Percentiles rank a stretch among this genome's conserved stretches.
phyloP scores from a whole-genome alignment of 2,113 vertebrate genomes.

The Podarcis muralis region DNA sequence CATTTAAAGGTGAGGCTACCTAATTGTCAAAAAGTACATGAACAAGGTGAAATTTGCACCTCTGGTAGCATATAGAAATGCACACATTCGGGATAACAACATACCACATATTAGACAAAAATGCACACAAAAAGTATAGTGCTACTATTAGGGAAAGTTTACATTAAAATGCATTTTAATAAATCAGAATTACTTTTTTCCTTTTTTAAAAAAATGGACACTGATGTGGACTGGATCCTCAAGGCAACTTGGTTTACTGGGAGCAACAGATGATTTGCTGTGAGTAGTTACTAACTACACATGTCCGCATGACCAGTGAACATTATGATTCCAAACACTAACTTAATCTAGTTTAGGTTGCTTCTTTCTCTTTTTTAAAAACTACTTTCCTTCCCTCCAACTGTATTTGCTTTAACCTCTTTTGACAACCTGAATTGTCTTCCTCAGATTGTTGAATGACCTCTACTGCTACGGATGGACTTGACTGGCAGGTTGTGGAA shows the following conservation, averaged over 20 bases:
- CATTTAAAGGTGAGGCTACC: too few species aligned
- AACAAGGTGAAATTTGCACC: too few species aligned
- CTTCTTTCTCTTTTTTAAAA: slow-evolving; percentile 25
- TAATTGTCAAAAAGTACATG: too few species aligned
- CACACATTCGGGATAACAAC: too few species aligned
- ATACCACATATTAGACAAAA: too few species aligned
- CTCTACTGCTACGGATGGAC: slow-evolving; percentile 14
- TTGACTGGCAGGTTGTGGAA: slow-evolving; percentile 28
- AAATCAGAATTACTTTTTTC: neutral
- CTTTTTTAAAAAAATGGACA: neutral
- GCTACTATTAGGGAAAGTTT: too few species aligned
- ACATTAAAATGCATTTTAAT: too few species aligned
- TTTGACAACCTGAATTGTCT: slow-evolving; percentile 25
- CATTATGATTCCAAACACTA: slow-evolving; percentile 42
- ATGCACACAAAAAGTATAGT: too few species aligned
- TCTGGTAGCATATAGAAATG: too few species aligned
- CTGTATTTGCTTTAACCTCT: slow-evolving; percentile 44
- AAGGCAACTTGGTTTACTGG: neutral
- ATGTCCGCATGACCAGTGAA: neutral
- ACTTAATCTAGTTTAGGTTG: neutral
- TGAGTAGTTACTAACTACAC: neutral
- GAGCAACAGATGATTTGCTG: neutral
- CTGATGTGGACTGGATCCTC: neutral
- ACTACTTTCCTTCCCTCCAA: slow-evolving; percentile 34
- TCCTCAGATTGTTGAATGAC: neutral